These are phyloP conservation scores for Fregata magnificens DNA, from an alignment of 2,113 vertebrate genomes.

Conservation along the genomic window DNA sequence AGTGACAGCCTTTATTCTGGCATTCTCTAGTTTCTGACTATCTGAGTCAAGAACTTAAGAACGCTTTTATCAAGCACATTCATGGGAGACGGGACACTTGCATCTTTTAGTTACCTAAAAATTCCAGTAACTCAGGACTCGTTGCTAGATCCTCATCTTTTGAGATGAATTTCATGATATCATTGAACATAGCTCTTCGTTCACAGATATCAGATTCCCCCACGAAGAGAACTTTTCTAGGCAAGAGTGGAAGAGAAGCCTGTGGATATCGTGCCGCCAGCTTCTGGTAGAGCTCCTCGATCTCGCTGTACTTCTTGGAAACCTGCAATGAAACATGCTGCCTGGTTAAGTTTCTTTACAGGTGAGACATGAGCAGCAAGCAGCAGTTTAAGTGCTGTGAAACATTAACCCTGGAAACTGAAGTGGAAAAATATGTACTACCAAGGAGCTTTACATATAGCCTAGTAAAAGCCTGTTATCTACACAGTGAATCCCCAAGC, in stretches of 20 bases:
- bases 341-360: not conserved
- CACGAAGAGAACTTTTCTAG: constrained; percentile 84
- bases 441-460: not conserved
- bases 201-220: constrained; percentile 84
- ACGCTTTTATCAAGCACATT: not conserved
- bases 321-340: constrained; percentile 70
- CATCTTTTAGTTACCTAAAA: constrained; percentile 77
- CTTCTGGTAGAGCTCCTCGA: constrained; percentile 81
- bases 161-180: constrained; percentile 79
- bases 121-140: constrained; percentile 81
- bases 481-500: not conserved
- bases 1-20: not conserved
- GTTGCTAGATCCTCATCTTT: constrained; percentile 73
- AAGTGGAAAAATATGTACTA: not conserved
- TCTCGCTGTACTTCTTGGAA: constrained; percentile 87
- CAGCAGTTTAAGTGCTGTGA: not conserved
- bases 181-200: constrained; percentile 75
- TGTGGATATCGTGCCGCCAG: constrained; percentile 67
- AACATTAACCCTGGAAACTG: not conserved
- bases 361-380: not conserved
- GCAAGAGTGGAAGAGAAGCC: constrained; percentile 75
- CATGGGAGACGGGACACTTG: not conserved
- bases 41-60: not conserved
- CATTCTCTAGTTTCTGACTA: not conserved
- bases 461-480: not conserved